phyloP scores from a whole-genome alignment of 2,113 vertebrate genomes.

The Phrynocephalus versicolor region DNA sequence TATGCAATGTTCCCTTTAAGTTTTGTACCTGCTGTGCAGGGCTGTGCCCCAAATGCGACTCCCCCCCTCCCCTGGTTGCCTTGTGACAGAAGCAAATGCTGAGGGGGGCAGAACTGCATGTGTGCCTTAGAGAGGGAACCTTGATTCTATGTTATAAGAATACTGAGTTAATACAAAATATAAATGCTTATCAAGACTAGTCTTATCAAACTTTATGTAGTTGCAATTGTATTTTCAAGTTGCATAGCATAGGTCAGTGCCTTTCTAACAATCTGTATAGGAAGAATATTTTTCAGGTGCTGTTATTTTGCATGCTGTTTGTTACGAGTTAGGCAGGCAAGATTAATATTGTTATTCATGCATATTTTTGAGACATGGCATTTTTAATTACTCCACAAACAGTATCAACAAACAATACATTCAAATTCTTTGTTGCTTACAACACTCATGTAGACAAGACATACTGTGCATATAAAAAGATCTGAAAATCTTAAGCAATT shows the following conservation, averaged over 20 bases:
- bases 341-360: constrained; percentile 65
- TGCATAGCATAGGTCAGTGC: constrained; percentile 51
- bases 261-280: constrained; percentile 60
- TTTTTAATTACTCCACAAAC: constrained; percentile 49
- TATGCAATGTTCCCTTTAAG: too few relatives aligned
- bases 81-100: too few relatives aligned
- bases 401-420: constrained; percentile 46
- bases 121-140: too few relatives aligned
- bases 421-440: constrained; percentile 48
- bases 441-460: constrained; percentile 50
- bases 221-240: constrained; percentile 27
- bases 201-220: constrained; percentile 37
- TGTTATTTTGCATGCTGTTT: constrained; percentile 64
- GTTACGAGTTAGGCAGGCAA: constrained; percentile 61
- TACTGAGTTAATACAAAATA: constrained; percentile 29
- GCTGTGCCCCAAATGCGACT: too few relatives aligned
- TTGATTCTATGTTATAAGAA: constrained; percentile 30
- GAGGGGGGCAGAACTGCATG: too few relatives aligned
- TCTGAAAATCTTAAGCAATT: neutral
- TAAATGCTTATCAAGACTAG: constrained; percentile 30
- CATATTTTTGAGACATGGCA: constrained; percentile 55
- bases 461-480: constrained; percentile 12
- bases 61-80: too few relatives aligned
- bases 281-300: constrained; percentile 53
- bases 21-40: too few relatives aligned